These are phyloP conservation scores for Drosophila equinoxialis DNA, from an alignment of 1,140 invertebrate genomes.

Conservation along the genomic window DNA sequence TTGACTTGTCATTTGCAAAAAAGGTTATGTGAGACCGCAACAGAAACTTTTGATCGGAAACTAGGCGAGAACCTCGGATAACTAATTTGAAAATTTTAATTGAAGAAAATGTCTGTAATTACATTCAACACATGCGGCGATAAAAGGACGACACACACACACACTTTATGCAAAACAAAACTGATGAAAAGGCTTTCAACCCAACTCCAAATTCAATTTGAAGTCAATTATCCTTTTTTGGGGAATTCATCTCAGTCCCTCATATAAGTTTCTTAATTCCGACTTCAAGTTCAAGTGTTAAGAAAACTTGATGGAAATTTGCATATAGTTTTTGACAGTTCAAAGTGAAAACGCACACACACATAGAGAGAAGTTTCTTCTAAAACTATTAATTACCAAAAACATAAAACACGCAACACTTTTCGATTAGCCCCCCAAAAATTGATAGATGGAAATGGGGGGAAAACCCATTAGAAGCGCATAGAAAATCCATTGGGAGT, in stretches of 20 bases:
- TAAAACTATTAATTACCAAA: slow-evolving; percentile 69
- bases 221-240: slow-evolving; percentile 19
- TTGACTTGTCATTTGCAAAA: slow-evolving; percentile 65
- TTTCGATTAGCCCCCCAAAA: slow-evolving; percentile 37
- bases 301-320: slow-evolving; percentile 66
- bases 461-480: not conserved
- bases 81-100: slow-evolving; percentile 60
- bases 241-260: slow-evolving; percentile 2
- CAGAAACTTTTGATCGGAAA: slow-evolving; percentile 35
- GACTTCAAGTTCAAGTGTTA: slow-evolving; percentile 24
- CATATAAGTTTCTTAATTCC: not conserved
- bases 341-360: slow-evolving; percentile 45
- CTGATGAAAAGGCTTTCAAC: slow-evolving; percentile 27
- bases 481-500: not conserved
- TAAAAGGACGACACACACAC: slow-evolving; percentile 16
- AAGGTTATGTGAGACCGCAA: slow-evolving; percentile 47
- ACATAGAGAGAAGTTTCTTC: slow-evolving; percentile 38
- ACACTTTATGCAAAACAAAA: slow-evolving; percentile 27
- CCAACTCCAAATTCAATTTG: slow-evolving; percentile 62
- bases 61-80: slow-evolving; percentile 45
- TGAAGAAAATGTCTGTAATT: slow-evolving; percentile 66
- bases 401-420: slow-evolving; percentile 19
- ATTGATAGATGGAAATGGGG: not conserved
- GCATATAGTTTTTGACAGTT: slow-evolving; percentile 68
- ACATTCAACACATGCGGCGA: slow-evolving; percentile 66